Evolutionary conservation across 2,797 vertebrate species (phyloP).

Genomic region (Sus cebifrons): DNA sequence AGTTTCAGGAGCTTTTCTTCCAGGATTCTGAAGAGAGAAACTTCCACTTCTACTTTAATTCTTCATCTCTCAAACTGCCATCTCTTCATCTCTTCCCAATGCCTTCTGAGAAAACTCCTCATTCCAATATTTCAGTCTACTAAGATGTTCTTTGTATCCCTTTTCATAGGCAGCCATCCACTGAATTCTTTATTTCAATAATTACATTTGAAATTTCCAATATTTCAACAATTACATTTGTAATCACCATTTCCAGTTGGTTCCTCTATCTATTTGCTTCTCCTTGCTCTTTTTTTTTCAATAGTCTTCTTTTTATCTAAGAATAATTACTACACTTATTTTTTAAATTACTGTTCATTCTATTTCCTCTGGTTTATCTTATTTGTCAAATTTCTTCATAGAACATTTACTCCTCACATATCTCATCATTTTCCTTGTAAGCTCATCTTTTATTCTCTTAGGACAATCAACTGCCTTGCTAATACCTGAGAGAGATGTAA

Average conservation of each 20-base stretch:
- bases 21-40: not conserved
- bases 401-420: not conserved
- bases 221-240: no score
- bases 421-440: not conserved
- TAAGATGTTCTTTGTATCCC: not conserved
- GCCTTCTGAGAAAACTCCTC: not conserved
- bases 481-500: not conserved
- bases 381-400: slow-evolving; percentile 18
- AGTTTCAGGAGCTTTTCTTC: not conserved
- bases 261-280: slow-evolving; percentile 18
- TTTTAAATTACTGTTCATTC: not conserved
- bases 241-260: not conserved
- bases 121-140: not conserved
- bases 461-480: not conserved
- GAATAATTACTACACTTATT: not conserved
- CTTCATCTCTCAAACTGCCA: not conserved
- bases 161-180: not conserved
- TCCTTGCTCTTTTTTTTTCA: slow-evolving; percentile 44
- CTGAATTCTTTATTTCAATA: not conserved
- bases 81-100: not conserved
- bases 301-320: not conserved
- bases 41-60: not conserved
- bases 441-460: not conserved
- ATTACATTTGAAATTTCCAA: not conserved
- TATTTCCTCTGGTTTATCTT: slow-evolving; percentile 25